Conservation (phyloP, 2,888 invertebrate genomes). For the Maniola hyperantus region DNA sequence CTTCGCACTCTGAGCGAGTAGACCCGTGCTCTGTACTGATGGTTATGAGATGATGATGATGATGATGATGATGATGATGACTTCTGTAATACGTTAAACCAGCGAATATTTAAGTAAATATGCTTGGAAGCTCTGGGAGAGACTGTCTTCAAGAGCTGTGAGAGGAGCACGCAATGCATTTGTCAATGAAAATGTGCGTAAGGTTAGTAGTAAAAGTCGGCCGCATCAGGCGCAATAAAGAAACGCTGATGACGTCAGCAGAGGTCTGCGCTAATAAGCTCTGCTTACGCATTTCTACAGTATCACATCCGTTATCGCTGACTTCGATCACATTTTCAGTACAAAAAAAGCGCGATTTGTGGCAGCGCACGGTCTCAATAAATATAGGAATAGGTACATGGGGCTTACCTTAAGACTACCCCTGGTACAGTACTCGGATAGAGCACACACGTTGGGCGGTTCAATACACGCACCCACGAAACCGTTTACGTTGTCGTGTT, state of each 20-base stretch:
- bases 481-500: conserved; percentile 95
- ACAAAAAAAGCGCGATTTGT: not conserved
- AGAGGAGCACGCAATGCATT: no score
- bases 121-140: no score
- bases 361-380: no score
- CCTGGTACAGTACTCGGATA: conserved; percentile 94
- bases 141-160: no score
- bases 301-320: not conserved
- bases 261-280: not conserved
- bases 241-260: not conserved
- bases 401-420: conserved; percentile 92
- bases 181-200: no score
- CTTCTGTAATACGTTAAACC: not conserved
- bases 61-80: no score
- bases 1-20: no score
- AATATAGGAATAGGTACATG: not conserved
- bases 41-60: no score
- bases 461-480: conserved; percentile 97
- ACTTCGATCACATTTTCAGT: not conserved
- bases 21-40: no score
- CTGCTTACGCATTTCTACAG: not conserved
- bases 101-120: not conserved
- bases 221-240: not conserved
- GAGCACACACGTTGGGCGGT: conserved; percentile 93
- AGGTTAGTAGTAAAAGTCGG: not conserved